Base-by-base conservation (phyloP, 2,113 vertebrate species). In the Hyaena hyaena region DNA sequence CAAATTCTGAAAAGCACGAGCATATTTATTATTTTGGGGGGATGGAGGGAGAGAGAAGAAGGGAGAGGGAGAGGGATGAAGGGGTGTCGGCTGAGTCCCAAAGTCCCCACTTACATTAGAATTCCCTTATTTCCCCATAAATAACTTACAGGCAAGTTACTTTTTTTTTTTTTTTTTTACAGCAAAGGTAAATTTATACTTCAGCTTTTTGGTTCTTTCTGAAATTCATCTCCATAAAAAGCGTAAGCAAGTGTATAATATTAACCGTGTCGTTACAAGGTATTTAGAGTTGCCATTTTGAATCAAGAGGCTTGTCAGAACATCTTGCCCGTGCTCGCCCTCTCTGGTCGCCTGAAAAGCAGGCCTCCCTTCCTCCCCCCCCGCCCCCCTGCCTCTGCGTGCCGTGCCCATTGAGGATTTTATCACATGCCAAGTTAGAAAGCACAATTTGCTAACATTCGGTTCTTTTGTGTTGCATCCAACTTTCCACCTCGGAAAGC, bases 401-500 rank as follows among this genome's bases (percentile, higher is more conserved):
- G 71, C 61, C 24, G 17, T 63, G 86, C 39, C n/a, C 0, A 0
- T 0, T 10, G 48, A 65, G 17, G 24, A n/a, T 63, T 87, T 94
- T 85, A 33, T 81, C 45, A 7, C 5, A 5, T 0, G 4, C 97
- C 86, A 77, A 88, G 28, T 58, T 45, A 65, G 77, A 93, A 90
- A 90, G 96, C 58, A 31, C 58, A 84, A 93, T 97, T 80, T 98
- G 86, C 93, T 95, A 92, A 73, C 24, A 73, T 74, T 97, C 97
- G 6, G 93, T 74, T 96, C 92, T 96, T 98, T 95, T 92, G 48
- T 77, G 73, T 10, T 69, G 84, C 48, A 55, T 96, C 95, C 96
- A 95, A 97, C 97, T 97, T 89, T 94, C 94, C 95, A 89, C 94
- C 87, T 98, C 97, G 96, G 98, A 98, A 98, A 94, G 89, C 96